Percentiles rank a stretch among this genome's conserved stretches.
phyloP scores from a whole-genome alignment of 2,888 invertebrate species.

The Pristionchus arcanus region DNA sequence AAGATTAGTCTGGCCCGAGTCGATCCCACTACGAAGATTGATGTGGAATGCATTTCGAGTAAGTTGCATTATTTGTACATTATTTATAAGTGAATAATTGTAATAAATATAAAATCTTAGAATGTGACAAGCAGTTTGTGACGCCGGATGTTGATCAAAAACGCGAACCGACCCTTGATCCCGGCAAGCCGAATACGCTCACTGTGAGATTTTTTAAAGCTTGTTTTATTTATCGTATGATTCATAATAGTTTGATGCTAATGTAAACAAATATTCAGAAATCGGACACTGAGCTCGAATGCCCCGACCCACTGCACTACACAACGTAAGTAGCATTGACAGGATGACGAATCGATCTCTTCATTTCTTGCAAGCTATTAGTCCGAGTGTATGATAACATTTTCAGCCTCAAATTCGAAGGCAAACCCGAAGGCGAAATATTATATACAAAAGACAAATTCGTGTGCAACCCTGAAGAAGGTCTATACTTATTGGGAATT shows the following conservation, averaged over 20 bases:
- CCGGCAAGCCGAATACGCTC: too few relatives aligned
- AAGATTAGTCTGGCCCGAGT: background rate
- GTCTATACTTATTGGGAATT: background rate
- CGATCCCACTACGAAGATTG: background rate
- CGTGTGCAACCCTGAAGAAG: background rate
- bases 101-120: background rate
- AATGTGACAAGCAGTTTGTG: constrained; percentile 13
- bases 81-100: background rate
- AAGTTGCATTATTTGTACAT: background rate
- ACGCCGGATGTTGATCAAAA: background rate
- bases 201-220: too few relatives aligned
- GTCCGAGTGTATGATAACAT: background rate
- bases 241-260: too few relatives aligned
- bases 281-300: background rate
- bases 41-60: constrained; percentile 6
- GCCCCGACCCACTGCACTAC: background rate
- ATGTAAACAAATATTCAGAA: background rate
- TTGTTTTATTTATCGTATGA: too few relatives aligned
- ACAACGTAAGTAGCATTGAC: background rate
- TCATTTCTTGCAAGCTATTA: too few relatives aligned
- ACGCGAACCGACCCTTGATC: too few relatives aligned
- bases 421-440: background rate
- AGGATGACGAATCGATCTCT: background rate
- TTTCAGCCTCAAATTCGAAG: background rate
- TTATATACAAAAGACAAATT: background rate